A percentile compares a stretch with the other conserved stretches of the same genome.
Evolutionary conservation across 2,888 invertebrate genomes (phyloP).

Genomic region (Cenopis cana): DNA sequence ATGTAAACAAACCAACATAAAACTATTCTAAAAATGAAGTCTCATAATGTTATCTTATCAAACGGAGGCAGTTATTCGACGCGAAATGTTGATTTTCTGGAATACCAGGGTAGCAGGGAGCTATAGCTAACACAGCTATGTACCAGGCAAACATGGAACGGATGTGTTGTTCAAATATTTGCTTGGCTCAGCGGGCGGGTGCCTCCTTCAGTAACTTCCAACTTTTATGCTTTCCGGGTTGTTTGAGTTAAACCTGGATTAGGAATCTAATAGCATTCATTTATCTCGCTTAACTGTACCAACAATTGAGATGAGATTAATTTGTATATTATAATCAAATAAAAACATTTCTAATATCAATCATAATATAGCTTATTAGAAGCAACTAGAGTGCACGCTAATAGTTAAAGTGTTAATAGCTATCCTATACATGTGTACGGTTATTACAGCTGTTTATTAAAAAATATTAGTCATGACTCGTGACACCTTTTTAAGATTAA

Average conservation of each 20-base stretch:
- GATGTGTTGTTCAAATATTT: conserved; percentile 65
- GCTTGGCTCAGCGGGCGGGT: conserved; percentile 58
- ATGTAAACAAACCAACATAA: conserved; percentile 21
- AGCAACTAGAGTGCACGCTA: neutral
- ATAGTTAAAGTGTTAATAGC: neutral
- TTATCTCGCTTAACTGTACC: conserved; percentile 20
- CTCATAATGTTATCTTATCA: conserved; percentile 42
- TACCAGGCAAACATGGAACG: conserved; percentile 69
- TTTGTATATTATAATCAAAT: neutral
- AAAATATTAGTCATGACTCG: too few species aligned
- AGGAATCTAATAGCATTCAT: conserved; percentile 31
- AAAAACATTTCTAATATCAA: neutral
- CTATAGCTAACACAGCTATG: conserved; percentile 55
- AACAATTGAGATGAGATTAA: neutral
- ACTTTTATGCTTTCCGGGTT: conserved; percentile 66
- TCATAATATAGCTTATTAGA: neutral
- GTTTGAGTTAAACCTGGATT: conserved; percentile 44
- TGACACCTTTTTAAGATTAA: too few species aligned
- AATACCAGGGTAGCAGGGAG: conserved; percentile 61
- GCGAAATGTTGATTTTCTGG: conserved; percentile 45
- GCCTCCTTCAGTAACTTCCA: conserved; percentile 59
- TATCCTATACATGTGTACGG: too few species aligned
- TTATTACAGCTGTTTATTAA: neutral
- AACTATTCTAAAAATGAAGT: conserved; percentile 16
- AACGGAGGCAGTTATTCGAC: conserved; percentile 41